Conservation (phyloP, 1,140 invertebrate species). For the Acromyrmex echinatior region DNA sequence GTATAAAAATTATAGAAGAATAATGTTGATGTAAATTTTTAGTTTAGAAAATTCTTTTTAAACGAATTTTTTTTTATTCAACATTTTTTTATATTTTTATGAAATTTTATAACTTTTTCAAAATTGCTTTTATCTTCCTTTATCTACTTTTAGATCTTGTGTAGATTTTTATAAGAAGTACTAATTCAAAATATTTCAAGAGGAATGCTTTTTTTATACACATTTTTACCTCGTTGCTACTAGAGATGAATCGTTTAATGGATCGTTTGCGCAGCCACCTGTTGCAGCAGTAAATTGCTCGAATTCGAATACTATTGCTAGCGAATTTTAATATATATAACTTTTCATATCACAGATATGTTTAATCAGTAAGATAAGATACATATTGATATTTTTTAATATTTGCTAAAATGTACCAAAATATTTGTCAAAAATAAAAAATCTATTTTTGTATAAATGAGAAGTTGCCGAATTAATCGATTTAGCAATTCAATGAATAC, state of each 20-base stretch:
- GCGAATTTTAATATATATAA: background rate
- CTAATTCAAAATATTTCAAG: background rate
- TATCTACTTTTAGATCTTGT: no score
- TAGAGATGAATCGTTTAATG: constrained; percentile 38
- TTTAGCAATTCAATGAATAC: constrained; percentile 11
- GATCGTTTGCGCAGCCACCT: constrained; percentile 49
- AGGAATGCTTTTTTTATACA: background rate
- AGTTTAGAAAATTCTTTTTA: background rate
- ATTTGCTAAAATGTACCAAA: background rate
- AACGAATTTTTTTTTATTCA: background rate
- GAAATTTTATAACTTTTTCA: background rate
- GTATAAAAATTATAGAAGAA: background rate
- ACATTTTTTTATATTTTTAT: background rate
- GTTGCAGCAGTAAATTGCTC: constrained; percentile 36
- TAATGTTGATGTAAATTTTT: background rate
- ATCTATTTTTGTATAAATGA: background rate
- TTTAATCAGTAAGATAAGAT: background rate
- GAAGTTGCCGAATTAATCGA: background rate
- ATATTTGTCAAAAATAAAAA: background rate
- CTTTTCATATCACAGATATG: background rate
- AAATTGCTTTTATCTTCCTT: background rate
- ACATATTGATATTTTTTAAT: background rate
- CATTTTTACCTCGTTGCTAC: constrained; percentile 14
- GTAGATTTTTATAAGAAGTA: background rate
- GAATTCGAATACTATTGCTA: constrained; percentile 19